Conservation (phyloP, 2,113 vertebrate genomes). For the Cheilinus undulatus region DNA sequence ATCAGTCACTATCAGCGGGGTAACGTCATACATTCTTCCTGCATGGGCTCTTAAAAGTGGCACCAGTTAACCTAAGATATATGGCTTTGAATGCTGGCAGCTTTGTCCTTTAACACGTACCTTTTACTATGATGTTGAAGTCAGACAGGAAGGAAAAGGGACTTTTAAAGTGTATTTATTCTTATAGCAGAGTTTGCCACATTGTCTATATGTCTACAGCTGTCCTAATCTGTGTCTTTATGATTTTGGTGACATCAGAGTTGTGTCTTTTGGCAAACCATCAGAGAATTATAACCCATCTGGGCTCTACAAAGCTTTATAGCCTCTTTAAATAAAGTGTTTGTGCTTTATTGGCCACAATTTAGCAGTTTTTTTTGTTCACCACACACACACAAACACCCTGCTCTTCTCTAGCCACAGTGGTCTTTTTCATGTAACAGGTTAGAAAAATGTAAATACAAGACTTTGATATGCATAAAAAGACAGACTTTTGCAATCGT, state of each 20-base stretch:
- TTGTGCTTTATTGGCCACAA: constrained; percentile 35
- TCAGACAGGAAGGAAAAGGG: not conserved
- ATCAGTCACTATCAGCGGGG: constrained; percentile 55
- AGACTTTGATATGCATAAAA: no score
- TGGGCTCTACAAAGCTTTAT: constrained; percentile 27
- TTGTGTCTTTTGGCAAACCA: not conserved
- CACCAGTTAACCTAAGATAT: constrained; percentile 47
- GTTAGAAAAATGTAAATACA: no score
- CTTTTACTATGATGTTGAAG: no score
- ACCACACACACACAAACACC: not conserved
- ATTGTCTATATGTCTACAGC: no score
- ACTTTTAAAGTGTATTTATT: not conserved
- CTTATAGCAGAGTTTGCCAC: no score
- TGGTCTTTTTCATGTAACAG: no score
- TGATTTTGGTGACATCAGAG: not conserved
- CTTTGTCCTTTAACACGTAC: constrained; percentile 37
- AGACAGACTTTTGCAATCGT: no score
- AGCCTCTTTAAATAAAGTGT: constrained; percentile 40
- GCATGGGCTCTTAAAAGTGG: constrained; percentile 41
- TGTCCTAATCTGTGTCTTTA: no score
- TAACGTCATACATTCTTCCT: constrained; percentile 63
- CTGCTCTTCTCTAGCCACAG: no score
- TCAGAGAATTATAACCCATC: constrained; percentile 6
- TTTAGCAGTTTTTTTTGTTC: constrained; percentile 29
- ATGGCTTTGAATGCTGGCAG: constrained; percentile 20